Evolutionary conservation across 2,113 vertebrate genomes (phyloP).

Genomic region (Montifringilla adamsi): DNA sequence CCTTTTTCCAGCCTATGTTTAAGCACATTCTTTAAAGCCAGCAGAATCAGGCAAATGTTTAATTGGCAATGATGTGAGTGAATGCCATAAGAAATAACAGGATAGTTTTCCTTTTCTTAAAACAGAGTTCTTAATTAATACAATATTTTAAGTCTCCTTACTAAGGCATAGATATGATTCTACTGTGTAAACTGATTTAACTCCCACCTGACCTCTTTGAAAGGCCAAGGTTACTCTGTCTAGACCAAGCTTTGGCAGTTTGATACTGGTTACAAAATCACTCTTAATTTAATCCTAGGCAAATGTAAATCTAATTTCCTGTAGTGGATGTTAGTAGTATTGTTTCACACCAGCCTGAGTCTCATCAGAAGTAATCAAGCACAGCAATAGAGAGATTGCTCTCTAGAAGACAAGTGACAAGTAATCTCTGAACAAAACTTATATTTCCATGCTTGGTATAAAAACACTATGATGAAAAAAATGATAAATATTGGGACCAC

Average conservation of each 20-base stretch:
- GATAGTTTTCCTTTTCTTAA: neutral
- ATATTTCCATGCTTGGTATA: neutral
- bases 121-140: neutral
- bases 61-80: neutral
- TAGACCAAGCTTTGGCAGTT: neutral
- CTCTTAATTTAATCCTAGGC: neutral
- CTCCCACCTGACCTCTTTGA: neutral
- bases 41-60: neutral
- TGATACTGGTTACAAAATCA: neutral
- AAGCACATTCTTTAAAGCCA: neutral
- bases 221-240: neutral
- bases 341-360: neutral
- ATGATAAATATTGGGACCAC: neutral
- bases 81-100: neutral
- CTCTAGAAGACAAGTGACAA: neutral
- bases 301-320: neutral
- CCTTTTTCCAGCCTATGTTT: neutral
- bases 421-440: conserved; percentile 5
- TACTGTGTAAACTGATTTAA: neutral
- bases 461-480: neutral
- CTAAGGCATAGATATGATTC: neutral
- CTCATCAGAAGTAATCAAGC: neutral
- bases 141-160: neutral
- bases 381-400: neutral
- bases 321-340: neutral